A percentile compares a stretch with the other conserved stretches of the same genome.
These are phyloP conservation scores for Channa argus DNA, from an alignment of 2,113 vertebrate genomes.

Conservation along the genomic window DNA sequence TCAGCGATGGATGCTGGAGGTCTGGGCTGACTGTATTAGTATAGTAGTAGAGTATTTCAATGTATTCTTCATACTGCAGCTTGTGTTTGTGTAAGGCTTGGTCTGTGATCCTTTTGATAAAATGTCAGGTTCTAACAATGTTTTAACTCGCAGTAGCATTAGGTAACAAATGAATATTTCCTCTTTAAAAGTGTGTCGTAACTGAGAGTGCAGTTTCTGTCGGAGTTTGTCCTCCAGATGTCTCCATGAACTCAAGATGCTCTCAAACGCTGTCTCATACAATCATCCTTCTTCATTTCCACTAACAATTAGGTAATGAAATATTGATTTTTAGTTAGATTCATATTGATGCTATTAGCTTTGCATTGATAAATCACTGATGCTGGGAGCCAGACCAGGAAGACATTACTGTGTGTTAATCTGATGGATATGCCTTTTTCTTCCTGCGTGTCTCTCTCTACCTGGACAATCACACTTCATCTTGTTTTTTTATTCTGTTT, in stretches of 20 bases:
- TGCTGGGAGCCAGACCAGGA: conserved; percentile 69
- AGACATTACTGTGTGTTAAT: conserved; percentile 96
- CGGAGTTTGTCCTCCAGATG: conserved; percentile 92
- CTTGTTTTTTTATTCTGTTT: conserved; percentile 30
- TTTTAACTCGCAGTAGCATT: background rate
- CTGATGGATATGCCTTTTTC: conserved; percentile 94
- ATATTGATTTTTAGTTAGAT: conserved; percentile 99
- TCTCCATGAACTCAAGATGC: conserved; percentile 99
- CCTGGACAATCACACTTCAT: conserved; percentile 67
- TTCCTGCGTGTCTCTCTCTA: conserved; percentile 67
- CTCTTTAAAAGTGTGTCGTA: conserved; percentile 31
- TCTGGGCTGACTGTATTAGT: conserved; percentile 25
- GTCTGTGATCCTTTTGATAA: conserved; percentile 5
- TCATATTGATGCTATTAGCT: conserved; percentile 99
- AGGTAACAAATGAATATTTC: conserved; percentile 43
- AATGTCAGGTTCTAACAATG: conserved; percentile 41
- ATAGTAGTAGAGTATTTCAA: conserved; percentile 22
- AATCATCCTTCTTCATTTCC: conserved; percentile 99
- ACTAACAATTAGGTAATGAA: conserved; percentile 99
- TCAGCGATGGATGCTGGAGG: conserved; percentile 42
- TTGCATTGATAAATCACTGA: conserved; percentile 99
- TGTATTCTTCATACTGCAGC: conserved; percentile 9
- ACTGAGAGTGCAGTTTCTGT: conserved; percentile 32
- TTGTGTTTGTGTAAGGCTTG: conserved; percentile 17
- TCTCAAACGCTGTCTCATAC: conserved; percentile 89